Evolutionary conservation across 2,113 vertebrate genomes (phyloP).

Genomic region (Equus quagga): DNA sequence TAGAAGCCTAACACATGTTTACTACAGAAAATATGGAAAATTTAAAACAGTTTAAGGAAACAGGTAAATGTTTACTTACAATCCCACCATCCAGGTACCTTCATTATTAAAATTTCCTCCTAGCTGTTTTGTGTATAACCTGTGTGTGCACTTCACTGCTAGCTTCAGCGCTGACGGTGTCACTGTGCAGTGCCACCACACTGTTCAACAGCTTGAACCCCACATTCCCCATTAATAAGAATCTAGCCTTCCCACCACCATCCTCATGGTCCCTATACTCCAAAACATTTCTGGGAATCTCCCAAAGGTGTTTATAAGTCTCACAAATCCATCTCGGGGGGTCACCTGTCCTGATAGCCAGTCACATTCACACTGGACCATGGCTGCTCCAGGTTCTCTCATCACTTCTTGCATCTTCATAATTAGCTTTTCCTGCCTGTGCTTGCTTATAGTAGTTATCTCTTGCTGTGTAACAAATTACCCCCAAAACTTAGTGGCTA

Average conservation of each 20-base stretch:
- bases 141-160: accelerated
- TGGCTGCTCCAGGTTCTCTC: neutral
- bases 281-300: neutral
- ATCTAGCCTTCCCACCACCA: neutral
- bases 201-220: no score
- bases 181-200: accelerated
- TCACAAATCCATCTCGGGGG: neutral
- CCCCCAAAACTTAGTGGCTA: neutral
- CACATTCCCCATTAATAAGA: neutral
- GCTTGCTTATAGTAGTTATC: accelerated
- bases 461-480: neutral
- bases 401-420: no score
- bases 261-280: neutral
- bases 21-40: neutral
- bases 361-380: neutral
- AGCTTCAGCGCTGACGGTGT: no score
- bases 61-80: neutral
- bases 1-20: neutral
- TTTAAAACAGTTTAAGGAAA: neutral
- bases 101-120: neutral
- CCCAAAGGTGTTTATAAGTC: neutral
- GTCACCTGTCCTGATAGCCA: neutral
- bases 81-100: neutral
- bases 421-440: neutral
- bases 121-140: neutral